These are phyloP conservation scores for Acrobasis repandana DNA, from an alignment of 2,888 invertebrate species.

Conservation along the genomic window DNA sequence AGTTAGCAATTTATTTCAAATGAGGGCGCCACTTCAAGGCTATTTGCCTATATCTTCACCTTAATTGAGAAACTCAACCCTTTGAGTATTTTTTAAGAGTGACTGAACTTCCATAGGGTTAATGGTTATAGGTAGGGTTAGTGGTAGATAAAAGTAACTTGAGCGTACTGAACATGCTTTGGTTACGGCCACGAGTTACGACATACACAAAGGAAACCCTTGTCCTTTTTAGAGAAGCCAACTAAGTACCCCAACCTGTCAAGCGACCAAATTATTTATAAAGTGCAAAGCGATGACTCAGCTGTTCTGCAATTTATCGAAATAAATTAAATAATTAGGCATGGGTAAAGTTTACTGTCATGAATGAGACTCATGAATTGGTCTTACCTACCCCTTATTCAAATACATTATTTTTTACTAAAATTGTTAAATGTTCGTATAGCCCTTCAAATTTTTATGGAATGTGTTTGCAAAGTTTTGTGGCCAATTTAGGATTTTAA, in stretches of 20 bases:
- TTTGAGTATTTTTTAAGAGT: background rate
- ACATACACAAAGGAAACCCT: slow-evolving; percentile 12
- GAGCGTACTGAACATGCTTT: background rate
- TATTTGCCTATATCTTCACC: too few species aligned
- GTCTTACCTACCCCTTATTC: too few species aligned
- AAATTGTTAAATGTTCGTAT: too few species aligned
- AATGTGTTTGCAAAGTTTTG: too few species aligned
- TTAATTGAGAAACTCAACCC: background rate
- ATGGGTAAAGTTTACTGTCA: too few species aligned
- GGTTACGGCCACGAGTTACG: background rate
- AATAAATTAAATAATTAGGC: background rate
- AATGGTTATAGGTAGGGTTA: too few species aligned
- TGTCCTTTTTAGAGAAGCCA: slow-evolving; percentile 6
- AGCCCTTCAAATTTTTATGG: too few species aligned
- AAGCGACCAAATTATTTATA: background rate
- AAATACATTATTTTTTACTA: too few species aligned
- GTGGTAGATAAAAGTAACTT: slow-evolving; percentile 5
- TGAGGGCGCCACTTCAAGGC: too few species aligned
- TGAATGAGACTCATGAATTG: too few species aligned
- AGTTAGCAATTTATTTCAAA: too few species aligned
- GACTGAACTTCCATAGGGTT: background rate
- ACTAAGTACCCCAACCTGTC: slow-evolving; percentile 5
- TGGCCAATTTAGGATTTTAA: too few species aligned
- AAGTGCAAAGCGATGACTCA: background rate
- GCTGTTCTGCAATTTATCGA: background rate